phyloP scores from a whole-genome alignment of 2,113 vertebrate genomes.

The Ctenomys sociabilis region DNA sequence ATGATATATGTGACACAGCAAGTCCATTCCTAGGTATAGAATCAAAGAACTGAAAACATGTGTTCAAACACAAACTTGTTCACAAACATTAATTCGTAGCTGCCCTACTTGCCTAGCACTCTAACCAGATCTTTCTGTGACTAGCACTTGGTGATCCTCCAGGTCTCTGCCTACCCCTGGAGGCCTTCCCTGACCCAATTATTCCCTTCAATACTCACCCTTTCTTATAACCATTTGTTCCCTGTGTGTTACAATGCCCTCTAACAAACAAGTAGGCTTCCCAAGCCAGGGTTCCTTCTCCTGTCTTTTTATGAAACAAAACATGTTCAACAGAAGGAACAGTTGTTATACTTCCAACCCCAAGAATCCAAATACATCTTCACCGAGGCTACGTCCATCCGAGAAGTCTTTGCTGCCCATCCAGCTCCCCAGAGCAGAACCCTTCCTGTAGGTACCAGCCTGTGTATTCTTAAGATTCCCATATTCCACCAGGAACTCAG shows the following conservation, averaged over 20 bases:
- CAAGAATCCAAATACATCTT: background rate
- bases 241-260: background rate
- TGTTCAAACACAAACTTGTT: background rate
- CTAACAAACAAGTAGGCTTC: background rate
- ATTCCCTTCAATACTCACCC: background rate
- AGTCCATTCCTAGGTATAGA: background rate
- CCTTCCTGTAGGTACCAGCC: background rate
- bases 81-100: background rate
- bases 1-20: background rate
- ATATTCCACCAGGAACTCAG: background rate
- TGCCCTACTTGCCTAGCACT: background rate
- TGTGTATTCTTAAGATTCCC: background rate
- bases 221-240: background rate
- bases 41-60: background rate
- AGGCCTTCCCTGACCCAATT: background rate
- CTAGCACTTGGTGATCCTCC: background rate
- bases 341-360: background rate
- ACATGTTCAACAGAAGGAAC: no score
- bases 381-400: background rate
- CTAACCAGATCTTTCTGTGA: background rate
- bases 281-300: background rate
- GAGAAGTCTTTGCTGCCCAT: background rate
- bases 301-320: background rate
- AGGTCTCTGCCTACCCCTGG: background rate
- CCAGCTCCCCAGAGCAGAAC: background rate